Percentiles rank a stretch among this genome's conserved stretches.
phyloP scores from a whole-genome alignment of 1,140 invertebrate species.

The Trichonephila inaurata region DNA sequence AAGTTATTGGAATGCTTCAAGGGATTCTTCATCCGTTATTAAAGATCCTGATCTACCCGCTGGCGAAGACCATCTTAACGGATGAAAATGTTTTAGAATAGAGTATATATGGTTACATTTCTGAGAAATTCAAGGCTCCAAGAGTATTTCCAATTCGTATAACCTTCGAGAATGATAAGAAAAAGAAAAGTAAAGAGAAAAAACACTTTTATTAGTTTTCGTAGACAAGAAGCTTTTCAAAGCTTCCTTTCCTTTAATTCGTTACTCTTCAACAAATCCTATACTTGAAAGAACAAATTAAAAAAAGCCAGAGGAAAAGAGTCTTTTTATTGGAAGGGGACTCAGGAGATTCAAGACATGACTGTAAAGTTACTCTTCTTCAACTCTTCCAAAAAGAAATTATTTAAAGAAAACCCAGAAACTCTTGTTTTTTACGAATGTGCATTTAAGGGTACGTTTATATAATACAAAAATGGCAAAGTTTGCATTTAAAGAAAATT shows the following conservation, averaged over 20 bases:
- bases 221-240: constrained; percentile 13
- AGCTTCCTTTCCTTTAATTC: constrained; percentile 38
- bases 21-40: background rate
- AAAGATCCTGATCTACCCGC: background rate
- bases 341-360: constrained; percentile 22
- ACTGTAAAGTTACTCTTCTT: constrained; percentile 30
- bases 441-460: constrained; percentile 15
- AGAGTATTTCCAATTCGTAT: background rate
- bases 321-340: constrained; percentile 22
- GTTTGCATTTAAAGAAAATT: background rate
- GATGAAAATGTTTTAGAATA: constrained; percentile 4
- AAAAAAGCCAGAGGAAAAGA: background rate
- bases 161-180: background rate
- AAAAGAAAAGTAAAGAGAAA: background rate
- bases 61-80: background rate
- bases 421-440: background rate
- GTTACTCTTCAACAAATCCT: constrained; percentile 19
- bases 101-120: constrained; percentile 19
- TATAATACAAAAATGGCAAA: background rate
- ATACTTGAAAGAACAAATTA: constrained; percentile 17
- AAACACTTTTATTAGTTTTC: constrained; percentile 18
- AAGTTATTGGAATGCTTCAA: background rate
- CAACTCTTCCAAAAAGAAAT: background rate
- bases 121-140: background rate
- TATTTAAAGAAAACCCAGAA: constrained; percentile 13